Conservation (phyloP, 64 coral and sea anemone genomes). For the Actinia tenebrosa region DNA sequence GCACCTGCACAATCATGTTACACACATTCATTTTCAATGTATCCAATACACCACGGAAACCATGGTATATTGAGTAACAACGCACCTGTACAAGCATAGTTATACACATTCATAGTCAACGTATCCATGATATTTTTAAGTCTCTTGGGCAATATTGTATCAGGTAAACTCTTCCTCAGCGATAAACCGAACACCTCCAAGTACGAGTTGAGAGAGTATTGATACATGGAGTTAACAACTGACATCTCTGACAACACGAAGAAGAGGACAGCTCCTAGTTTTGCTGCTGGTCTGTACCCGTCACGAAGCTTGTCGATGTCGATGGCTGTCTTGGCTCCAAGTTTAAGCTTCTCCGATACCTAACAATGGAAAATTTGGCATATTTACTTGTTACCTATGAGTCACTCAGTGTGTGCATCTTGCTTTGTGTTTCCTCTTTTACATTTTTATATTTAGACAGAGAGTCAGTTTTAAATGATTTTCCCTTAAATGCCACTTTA, state of each 20-base stretch:
- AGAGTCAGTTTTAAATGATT: too few relatives aligned
- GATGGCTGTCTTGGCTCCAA: constrained; percentile 95
- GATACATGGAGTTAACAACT: constrained; percentile 97
- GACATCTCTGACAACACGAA: constrained; percentile 99
- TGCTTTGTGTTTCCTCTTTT: too few relatives aligned
- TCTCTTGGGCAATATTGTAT: constrained; percentile 87
- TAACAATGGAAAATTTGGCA: background rate
- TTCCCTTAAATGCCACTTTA: too few relatives aligned
- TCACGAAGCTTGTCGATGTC: constrained; percentile 99
- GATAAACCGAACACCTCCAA: constrained; percentile 92
- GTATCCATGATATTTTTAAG: constrained; percentile 99
- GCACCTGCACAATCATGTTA: constrained; percentile 92
- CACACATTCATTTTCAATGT: constrained; percentile 86
- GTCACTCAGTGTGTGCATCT: too few relatives aligned
- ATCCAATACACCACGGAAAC: background rate
- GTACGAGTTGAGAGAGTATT: constrained; percentile 92
- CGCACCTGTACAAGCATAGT: constrained; percentile 94
- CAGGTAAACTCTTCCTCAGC: constrained; percentile 89
- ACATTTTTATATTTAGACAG: too few relatives aligned
- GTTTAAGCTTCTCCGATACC: constrained; percentile 93
- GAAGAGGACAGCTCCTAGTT: constrained; percentile 94
- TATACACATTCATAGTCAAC: constrained; percentile 86
- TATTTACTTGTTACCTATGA: too few relatives aligned
- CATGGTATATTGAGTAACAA: background rate
- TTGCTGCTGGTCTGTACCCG: constrained; percentile 93